phyloP scores from a whole-genome alignment of 2,888 invertebrate species.

The Rhodophaea formosa region DNA sequence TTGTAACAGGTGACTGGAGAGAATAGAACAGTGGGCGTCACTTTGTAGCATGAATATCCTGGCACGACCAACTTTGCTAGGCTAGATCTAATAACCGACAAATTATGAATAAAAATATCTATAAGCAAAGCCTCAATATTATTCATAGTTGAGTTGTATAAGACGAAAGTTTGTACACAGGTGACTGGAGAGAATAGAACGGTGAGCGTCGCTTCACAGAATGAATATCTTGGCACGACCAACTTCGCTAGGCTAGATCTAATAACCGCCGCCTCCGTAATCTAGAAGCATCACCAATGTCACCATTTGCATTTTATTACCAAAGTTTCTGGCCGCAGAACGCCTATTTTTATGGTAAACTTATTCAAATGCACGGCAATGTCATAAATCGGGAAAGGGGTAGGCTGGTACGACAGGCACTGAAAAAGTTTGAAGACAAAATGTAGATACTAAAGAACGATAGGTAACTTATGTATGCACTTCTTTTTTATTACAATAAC shows the following conservation, averaged over 20 bases:
- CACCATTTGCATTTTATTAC: constrained; percentile 80
- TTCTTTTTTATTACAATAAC: neutral
- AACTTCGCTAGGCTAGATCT: constrained; percentile 32
- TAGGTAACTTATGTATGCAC: neutral
- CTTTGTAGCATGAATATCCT: neutral
- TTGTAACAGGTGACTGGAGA: neutral
- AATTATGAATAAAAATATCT: neutral
- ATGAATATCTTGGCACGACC: neutral
- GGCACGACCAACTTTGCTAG: constrained; percentile 23
- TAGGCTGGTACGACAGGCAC: constrained; percentile 62
- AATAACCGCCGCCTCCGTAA: constrained; percentile 33
- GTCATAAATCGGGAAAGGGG: constrained; percentile 75
- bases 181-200: neutral
- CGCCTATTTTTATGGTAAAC: constrained; percentile 78
- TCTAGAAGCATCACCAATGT: constrained; percentile 57
- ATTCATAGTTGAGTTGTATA: too few species aligned
- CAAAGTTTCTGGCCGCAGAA: constrained; percentile 71
- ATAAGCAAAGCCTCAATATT: neutral
- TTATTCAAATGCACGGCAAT: constrained; percentile 75
- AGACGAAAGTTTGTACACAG: too few species aligned
- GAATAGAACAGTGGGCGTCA: neutral
- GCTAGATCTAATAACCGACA: constrained; percentile 33
- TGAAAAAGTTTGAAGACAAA: constrained; percentile 46
- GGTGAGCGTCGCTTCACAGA: neutral
- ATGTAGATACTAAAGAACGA: neutral